Evolutionary conservation across 1,140 invertebrate species (phyloP), one percentile per base, ranked within the genome.

Genomic region (Nebria ingens): DNA sequence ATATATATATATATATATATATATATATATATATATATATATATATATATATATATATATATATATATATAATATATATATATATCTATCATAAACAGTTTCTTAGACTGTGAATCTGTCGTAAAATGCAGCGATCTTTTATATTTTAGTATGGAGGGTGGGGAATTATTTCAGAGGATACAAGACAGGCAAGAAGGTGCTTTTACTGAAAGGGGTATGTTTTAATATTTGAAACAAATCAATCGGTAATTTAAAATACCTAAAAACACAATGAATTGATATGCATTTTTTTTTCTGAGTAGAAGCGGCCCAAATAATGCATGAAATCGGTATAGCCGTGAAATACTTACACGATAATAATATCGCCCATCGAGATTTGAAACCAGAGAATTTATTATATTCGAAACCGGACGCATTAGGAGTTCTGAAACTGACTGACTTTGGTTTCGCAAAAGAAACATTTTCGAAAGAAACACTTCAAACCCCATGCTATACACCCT

Each of bases 381-480:
- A 98, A 74, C 89, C 89, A 21, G 91, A 94, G 74, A 93, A 93
- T 73, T 76, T 94, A 22, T 70, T 95, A 0, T 95, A 93, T 70
- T 87, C 87, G 0, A 83, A 79, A 60, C 64, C 69, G 71, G 79
- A 81, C 61, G 76, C 74, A 2, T 77, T 79, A 63, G 93, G 89
- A 21, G 78, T 90, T 59, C 79, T 98, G 38, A 99, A 98, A 76
- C 76, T 99, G 59, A 98, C 95, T 29, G 97, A 99, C 74, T 99
- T 98, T 77, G 97, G 97, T n/a, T 99, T 99, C 79, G 97, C 97
- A n/a, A 99, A 99, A 73, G 91, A 97, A 74, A 93, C 87, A 0
- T 75, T 85, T 56, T 78, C 80, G n/a, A 84, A 87, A 58, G 87
- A 90, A 58, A 87, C 89, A 0, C 73, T 99, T 57, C 92, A 95